Evolutionary conservation across 2,888 invertebrate genomes (phyloP), one percentile per base, ranked within the genome.

Genomic region (Calameuta pallipes): DNA sequence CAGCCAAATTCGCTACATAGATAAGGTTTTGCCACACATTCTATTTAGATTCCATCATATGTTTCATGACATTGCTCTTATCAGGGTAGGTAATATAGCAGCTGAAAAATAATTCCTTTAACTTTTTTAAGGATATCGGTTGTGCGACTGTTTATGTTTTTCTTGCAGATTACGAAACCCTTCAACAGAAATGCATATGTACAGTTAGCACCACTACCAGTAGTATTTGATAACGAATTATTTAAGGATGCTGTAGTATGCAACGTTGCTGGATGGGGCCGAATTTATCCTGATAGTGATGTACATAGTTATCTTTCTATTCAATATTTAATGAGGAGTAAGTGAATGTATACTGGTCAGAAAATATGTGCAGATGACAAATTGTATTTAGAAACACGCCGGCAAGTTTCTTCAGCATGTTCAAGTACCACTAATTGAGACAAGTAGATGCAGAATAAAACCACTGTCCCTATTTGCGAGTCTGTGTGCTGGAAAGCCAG

Each of bases 51-150:
- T 82, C 78, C 69, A 71, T 35, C 83, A 80, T 74, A 86, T 89
- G 89, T 82, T 80, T 80, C 79, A 89, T 81, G 90, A 90, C 80
- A 89, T 89, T 82, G 89, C 88, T 81, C 82, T 89, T 71, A 85
- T 85, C 83, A 87, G 85, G 86, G 89, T 89, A 83, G 85, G 69
- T 56, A 37, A 41, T 73, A 41, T 6, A 69, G 30, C 69, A n/a
- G 31, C 33, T 37, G 3, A 68, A 69, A 37, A 15, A 69, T 73
- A 34, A 74, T 41, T 79, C 13, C 31, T 69, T 41, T 4, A 77
- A 69, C 11, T 75, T 33, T 31, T 75, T 1, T 73, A 15, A 73
- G 12, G 34, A 35, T 31, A 69, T 68, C 4, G 4, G 68, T 15
- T 30, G 23, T 30, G n/a, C 6, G 4, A 36, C 9, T 69, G 3